Evolutionary conservation across 2,113 vertebrate genomes (phyloP), one percentile per base, ranked within the genome.

Genomic region (Pseudorhombus dupliciocellatus): DNA sequence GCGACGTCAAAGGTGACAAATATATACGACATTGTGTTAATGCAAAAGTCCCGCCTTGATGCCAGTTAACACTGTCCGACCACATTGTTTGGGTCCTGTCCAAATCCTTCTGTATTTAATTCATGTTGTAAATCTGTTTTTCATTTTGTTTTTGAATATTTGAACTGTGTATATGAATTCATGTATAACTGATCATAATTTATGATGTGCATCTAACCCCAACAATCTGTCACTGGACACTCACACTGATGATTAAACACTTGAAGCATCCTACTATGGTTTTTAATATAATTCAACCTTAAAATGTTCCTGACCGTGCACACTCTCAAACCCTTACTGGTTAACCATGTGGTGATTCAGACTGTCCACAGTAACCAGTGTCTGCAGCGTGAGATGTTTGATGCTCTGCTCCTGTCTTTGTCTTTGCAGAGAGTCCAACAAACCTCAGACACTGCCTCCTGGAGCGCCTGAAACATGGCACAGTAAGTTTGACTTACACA

Each of bases 381-480:
- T 68, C 34, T 59, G 50, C 25, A 12, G 9, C 18, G 34, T 59
- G 15, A 57, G 42, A 15, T 59, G 44, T 70, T 11, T 61, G 44
- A 63, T 26, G 25, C 18, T 51, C 7, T 83, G n/a, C 24, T 57
- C 80, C 5, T 79, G 46, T 78, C 1, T 79, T 74, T 79, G 15
- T 48, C 1, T 79, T 74, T 79, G 15, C 42, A 89, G 83, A 34
- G 67, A 61, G 24, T 30, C 16, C 42, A 48, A 21, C 5, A 16
- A 15, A 16, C 42, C 40, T 66, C 50, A 54, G 62, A 30, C 61
- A 7, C 73, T 54, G 68, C 65, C 69, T 62, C 73, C 64, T 81
- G 79, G 76, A 82, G 66, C 48, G 76, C 81, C 82, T 90, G 87
- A 85, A 87, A 90, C 83, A 93, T 93, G 93, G 90, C 87, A 85